These are phyloP conservation scores for Orchesella flavescens DNA, from an alignment of 2,888 invertebrate genomes.

Conservation along the genomic window DNA sequence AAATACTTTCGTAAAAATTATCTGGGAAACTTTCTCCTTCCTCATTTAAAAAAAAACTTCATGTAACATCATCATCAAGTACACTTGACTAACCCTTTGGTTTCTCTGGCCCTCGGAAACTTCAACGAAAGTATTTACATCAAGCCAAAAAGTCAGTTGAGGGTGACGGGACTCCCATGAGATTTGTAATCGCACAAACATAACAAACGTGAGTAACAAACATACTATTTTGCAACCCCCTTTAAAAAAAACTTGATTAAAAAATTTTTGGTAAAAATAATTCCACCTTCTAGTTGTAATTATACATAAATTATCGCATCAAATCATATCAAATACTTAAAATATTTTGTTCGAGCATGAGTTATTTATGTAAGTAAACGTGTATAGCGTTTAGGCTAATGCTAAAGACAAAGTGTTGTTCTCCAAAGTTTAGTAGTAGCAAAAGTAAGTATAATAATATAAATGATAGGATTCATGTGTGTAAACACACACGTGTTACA, in stretches of 20 bases:
- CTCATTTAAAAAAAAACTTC: slow-evolving; percentile 11
- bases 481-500: not conserved
- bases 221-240: too few relatives aligned
- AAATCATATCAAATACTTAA: too few relatives aligned
- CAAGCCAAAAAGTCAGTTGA: slow-evolving; percentile 19
- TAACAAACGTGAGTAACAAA: slow-evolving; percentile 1
- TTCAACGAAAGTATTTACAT: slow-evolving; percentile 8
- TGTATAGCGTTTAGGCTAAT: not conserved
- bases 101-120: not conserved
- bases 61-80: not conserved
- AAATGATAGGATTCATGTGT: not conserved
- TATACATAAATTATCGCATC: not conserved
- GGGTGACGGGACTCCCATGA: slow-evolving; percentile 49
- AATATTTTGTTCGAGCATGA: not conserved
- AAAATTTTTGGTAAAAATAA: too few relatives aligned
- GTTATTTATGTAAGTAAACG: not conserved
- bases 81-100: not conserved
- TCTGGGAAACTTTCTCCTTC: slow-evolving; percentile 8
- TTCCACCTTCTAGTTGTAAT: too few relatives aligned
- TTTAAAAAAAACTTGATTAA: too few relatives aligned
- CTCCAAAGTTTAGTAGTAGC: too few relatives aligned
- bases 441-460: too few relatives aligned
- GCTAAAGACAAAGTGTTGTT: too few relatives aligned
- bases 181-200: slow-evolving; percentile 23
- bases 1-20: slow-evolving; percentile 1